A percentile compares a stretch with the other conserved stretches of the same genome.
Evolutionary conservation across 2,888 invertebrate genomes (phyloP).

Genomic region (Lobophora halterata): DNA sequence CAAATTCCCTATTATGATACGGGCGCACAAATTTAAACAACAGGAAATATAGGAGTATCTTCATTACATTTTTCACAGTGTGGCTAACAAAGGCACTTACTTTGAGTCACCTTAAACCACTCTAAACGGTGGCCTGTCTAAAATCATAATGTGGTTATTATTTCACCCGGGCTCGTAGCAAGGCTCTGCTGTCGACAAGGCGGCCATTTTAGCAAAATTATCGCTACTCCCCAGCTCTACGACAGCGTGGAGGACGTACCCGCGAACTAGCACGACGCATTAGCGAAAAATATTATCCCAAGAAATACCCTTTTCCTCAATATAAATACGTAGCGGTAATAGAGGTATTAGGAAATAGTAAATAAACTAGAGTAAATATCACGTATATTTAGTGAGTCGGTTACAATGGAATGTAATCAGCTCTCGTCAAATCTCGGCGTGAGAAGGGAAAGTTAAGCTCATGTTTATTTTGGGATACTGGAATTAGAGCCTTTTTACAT

Average conservation of each 20-base stretch:
- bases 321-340: constrained; percentile 8
- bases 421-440: constrained; percentile 40
- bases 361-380: constrained; percentile 31
- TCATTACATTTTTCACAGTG: constrained; percentile 56
- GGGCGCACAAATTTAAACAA: constrained; percentile 32
- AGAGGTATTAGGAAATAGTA: constrained; percentile 9
- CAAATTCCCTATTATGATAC: constrained; percentile 3
- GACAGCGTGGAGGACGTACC: constrained; percentile 66
- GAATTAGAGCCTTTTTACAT: not conserved
- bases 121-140: constrained; percentile 66
- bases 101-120: constrained; percentile 68
- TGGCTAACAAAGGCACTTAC: constrained; percentile 51
- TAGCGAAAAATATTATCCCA: constrained; percentile 59
- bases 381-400: constrained; percentile 35
- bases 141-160: constrained; percentile 77
- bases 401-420: constrained; percentile 45
- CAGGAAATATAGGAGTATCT: constrained; percentile 47
- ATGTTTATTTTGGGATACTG: constrained; percentile 20
- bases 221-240: constrained; percentile 67
- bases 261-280: constrained; percentile 61
- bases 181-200: constrained; percentile 72
- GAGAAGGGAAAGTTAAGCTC: constrained; percentile 36
- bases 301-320: constrained; percentile 47
- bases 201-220: constrained; percentile 75
- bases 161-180: constrained; percentile 64